Evolutionary conservation across 1,140 invertebrate genomes (phyloP), one percentile per base, ranked within the genome.

Genomic region (Calycopis cecrops): DNA sequence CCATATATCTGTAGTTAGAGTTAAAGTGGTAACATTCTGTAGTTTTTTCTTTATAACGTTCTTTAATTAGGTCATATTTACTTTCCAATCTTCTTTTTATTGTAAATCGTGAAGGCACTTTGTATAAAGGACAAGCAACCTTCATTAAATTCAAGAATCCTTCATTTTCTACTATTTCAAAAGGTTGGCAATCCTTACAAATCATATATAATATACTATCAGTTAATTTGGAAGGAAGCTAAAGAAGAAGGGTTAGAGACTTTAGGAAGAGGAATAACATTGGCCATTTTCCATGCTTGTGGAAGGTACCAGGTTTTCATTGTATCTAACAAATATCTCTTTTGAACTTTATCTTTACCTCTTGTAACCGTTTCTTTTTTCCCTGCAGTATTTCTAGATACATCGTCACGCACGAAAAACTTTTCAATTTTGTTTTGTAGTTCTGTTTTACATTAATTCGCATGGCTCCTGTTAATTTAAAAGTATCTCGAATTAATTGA

Each of bases 201-300:
- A 79, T 74, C 74, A 76, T 79, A 52, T 53, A 73, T 17, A 76
- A 57, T 50, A 78, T 62, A 38, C 61, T 50, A 60, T 72, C 61
- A 50, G 55, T 62, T 48, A 57, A 57, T 9, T 35, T n/a, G n/a
- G n/a, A n/a, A n/a, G n/a, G n/a, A n/a, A n/a, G n/a, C n/a, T n/a
- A n/a, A n/a, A n/a, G n/a, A n/a, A n/a, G n/a, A n/a, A n/a, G n/a
- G n/a, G n/a, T n/a, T n/a, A n/a, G n/a, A n/a, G n/a, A n/a, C n/a
- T n/a, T n/a, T n/a, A n/a, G n/a, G n/a, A n/a, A n/a, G n/a, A n/a
- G n/a, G n/a, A n/a, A n/a, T n/a, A n/a, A n/a, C n/a, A n/a, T n/a
- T n/a, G n/a, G n/a, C n/a, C n/a, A n/a, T n/a, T n/a, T n/a, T n/a
- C n/a, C n/a, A n/a, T n/a, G n/a, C n/a, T n/a, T n/a, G n/a, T n/a